Evolutionary conservation across 2,888 invertebrate genomes (phyloP), one percentile per base, ranked within the genome.

Genomic region (Arctia plantaginis): DNA sequence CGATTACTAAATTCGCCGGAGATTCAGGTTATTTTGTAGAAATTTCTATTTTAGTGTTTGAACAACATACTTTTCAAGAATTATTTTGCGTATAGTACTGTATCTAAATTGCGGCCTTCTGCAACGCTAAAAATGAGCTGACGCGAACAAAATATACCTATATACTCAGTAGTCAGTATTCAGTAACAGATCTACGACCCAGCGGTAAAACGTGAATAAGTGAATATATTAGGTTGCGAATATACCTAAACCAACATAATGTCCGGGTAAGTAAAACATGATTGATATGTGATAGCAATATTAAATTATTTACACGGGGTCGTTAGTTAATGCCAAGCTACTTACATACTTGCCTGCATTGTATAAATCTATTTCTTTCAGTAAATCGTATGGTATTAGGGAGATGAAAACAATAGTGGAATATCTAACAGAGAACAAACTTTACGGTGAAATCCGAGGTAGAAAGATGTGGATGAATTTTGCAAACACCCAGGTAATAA

Each of bases 381-480:
- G 95, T 69, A 93, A 91, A 88, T 79, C 93, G 1, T 96, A 96
- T 81, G 90, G 89, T 23, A 90, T 94, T 89, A 90, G 82, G 55
- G 96, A 96, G 81, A 92, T 94, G 93, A 94, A 91, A 79, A 77
- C 75, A 4, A 95, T 96, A 73, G 93, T 96, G 68, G 92, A 94
- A 0, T 95, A 94, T 85, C 82, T 96, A 74, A 85, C 84, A 41
- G 89, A 92, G 73, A 87, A 90, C 35, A 91, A 89, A 76, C 88
- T 90, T 8, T 96, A 90, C 79, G 79, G 85, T 72, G 92, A 94
- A 86, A 85, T 90, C 27, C 93, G 81, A 80, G 96, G 93, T 20
- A 88, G 94, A 74, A 95, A 93, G 85, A 93, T 95, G 93, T 96
- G 96, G 96, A 86, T 93, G 83, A 92, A 94, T 62, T 92, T 90